phyloP scores from a whole-genome alignment of 2,113 vertebrate species.

The Vireo altiloquus region DNA sequence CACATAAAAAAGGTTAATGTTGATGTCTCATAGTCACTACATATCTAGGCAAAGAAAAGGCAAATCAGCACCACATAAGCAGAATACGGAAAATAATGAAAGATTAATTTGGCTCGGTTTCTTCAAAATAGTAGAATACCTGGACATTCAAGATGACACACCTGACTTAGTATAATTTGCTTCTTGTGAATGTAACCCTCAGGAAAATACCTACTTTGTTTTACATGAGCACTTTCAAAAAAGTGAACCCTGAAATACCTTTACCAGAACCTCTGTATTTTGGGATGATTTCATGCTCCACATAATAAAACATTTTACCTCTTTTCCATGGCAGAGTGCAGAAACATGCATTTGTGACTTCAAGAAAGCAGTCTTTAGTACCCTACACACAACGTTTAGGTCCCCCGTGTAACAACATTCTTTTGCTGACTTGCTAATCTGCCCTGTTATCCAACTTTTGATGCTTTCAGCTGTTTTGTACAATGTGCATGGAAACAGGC shows the following conservation, averaged over 20 bases:
- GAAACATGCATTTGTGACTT: not conserved
- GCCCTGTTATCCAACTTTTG: not conserved
- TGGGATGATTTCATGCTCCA: not conserved
- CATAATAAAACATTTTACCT: not conserved
- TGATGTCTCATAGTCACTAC: not conserved
- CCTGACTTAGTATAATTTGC: not conserved
- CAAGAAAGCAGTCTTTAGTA: not conserved
- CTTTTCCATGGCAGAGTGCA: not conserved
- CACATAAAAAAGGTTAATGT: not conserved
- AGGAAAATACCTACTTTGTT: not conserved
- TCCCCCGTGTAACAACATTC: not conserved
- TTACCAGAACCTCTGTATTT: not conserved
- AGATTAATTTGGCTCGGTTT: not conserved
- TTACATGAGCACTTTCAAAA: not conserved
- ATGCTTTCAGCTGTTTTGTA: not conserved
- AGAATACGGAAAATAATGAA: not conserved
- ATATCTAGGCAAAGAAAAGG: not conserved
- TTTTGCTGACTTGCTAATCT: not conserved
- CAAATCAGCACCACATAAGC: not conserved
- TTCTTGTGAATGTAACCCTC: not conserved
- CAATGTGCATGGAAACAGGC: not conserved
- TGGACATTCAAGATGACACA: not conserved
- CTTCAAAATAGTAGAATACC: not conserved
- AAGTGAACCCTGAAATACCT: not conserved
- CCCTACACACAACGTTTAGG: not conserved